These are phyloP conservation scores for Norana najaformis DNA, from an alignment of 2,888 invertebrate genomes.

Conservation along the genomic window DNA sequence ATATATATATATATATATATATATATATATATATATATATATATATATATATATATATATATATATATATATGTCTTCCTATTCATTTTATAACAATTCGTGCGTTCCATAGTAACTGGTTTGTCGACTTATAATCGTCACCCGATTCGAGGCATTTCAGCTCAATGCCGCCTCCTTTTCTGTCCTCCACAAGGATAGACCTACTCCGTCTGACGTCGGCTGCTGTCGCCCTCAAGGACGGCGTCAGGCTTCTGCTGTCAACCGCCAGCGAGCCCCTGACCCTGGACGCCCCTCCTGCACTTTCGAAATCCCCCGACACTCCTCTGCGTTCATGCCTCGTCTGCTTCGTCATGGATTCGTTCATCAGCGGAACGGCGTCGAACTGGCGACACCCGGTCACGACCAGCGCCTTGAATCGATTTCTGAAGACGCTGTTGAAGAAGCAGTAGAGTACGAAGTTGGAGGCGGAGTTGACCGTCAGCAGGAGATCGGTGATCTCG, in stretches of 20 bases:
- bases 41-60: too few relatives aligned
- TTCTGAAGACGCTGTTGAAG: constrained; percentile 55
- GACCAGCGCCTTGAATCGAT: constrained; percentile 14
- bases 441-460: constrained; percentile 59
- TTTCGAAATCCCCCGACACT: neutral
- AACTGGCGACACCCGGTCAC: neutral
- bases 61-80: neutral
- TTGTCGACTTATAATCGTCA: neutral
- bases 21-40: too few relatives aligned
- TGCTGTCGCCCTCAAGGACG: neutral
- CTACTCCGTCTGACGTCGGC: neutral
- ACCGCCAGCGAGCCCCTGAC: neutral
- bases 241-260: neutral
- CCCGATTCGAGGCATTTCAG: neutral
- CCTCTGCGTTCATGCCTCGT: neutral
- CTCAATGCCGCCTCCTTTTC: neutral
- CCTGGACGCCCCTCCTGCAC: neutral
- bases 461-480: constrained; percentile 58
- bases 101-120: neutral
- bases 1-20: too few relatives aligned
- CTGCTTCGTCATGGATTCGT: neutral
- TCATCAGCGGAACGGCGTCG: neutral
- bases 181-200: neutral
- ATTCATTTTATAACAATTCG: neutral
- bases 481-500: constrained; percentile 55